Conservation (phyloP, 2,888 invertebrate genomes). For the Nasonovia ribisnigri region DNA sequence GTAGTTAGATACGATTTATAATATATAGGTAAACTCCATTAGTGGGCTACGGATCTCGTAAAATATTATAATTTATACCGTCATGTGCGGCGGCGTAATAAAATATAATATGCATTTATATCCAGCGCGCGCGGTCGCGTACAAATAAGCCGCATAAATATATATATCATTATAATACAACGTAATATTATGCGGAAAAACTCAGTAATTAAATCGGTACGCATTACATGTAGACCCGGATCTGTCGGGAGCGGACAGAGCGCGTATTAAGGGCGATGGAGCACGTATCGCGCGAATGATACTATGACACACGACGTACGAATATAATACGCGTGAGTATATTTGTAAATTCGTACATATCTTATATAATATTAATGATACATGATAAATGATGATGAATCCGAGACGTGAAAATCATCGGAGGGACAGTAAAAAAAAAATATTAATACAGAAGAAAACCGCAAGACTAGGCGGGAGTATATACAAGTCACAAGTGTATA, state of each 20-base stretch:
- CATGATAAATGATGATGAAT: background rate
- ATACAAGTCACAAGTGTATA: too few species aligned
- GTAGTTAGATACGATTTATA: background rate
- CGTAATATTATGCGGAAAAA: background rate
- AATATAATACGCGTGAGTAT: background rate
- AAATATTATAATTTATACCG: slow-evolving; percentile 26
- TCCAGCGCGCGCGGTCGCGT: background rate
- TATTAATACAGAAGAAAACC: background rate
- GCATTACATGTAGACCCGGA: slow-evolving; percentile 27
- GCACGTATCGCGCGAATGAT: background rate
- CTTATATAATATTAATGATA: background rate
- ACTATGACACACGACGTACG: background rate
- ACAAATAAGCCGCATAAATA: slow-evolving; percentile 24
- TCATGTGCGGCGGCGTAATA: background rate
- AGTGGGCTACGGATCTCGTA: slow-evolving; percentile 18
- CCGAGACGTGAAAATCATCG: background rate
- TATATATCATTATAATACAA: background rate
- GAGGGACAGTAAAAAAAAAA: background rate
- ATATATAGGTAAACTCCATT: slow-evolving; percentile 33
- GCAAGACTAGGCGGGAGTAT: background rate
- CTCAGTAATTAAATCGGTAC: slow-evolving; percentile 29
- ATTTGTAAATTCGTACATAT: background rate
- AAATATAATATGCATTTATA: slow-evolving; percentile 8
- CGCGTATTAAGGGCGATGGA: background rate
- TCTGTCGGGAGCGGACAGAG: background rate